Percentiles rank a stretch among this genome's conserved stretches.
These are phyloP conservation scores for Dasyurus viverrinus DNA, from an alignment of 2,113 vertebrate species.

Conservation along the genomic window DNA sequence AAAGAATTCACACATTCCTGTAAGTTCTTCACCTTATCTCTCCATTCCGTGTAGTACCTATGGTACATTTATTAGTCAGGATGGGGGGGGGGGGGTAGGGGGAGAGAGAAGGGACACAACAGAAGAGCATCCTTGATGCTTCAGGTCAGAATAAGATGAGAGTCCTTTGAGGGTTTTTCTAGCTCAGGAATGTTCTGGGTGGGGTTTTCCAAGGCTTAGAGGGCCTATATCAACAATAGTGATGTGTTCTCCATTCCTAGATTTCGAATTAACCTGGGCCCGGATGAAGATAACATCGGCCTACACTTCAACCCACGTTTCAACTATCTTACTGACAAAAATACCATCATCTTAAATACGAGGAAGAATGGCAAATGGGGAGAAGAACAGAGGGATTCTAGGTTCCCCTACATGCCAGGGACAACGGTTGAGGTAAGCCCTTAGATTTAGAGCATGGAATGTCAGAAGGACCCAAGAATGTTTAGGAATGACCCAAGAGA, in stretches of 20 bases:
- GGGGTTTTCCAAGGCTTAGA: background rate
- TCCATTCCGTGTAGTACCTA: too few relatives aligned
- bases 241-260: conserved; percentile 73
- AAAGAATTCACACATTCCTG: too few relatives aligned
- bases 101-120: background rate
- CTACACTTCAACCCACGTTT: conserved; percentile 95
- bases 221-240: background rate
- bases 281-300: conserved; percentile 80
- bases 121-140: background rate
- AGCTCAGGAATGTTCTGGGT: background rate
- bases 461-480: background rate
- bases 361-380: conserved; percentile 88
- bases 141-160: background rate
- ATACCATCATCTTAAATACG: conserved; percentile 92
- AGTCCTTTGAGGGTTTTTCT: background rate
- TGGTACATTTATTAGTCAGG: conserved; percentile 36
- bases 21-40: too few relatives aligned
- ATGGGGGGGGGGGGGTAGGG: background rate
- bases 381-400: conserved; percentile 86
- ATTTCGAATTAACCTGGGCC: conserved; percentile 92
- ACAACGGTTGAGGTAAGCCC: conserved; percentile 84
- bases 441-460: background rate
- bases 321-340: conserved; percentile 82
- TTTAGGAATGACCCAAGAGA: background rate
- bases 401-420: conserved; percentile 89